These are phyloP conservation scores for Bursaphelenchus okinawaensis DNA, from an alignment of 2,888 invertebrate genomes.

Conservation along the genomic window DNA sequence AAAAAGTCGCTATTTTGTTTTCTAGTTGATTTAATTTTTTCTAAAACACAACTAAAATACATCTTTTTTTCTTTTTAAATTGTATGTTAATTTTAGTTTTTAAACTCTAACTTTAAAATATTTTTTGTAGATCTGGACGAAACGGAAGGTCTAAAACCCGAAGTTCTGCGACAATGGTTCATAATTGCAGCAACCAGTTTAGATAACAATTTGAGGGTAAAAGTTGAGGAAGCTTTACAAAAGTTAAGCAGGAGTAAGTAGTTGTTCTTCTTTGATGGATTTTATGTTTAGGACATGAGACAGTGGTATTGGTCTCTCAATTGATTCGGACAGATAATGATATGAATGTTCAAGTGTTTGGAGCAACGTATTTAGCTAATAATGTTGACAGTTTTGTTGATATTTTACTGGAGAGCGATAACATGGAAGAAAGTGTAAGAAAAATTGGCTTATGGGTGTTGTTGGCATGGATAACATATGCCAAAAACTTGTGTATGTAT, in stretches of 20 bases:
- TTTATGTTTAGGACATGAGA: conserved; percentile 1
- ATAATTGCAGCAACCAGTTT: not conserved
- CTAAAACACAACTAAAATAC: too few species aligned
- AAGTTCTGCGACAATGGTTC: conserved; percentile 1
- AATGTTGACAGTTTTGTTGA: not conserved
- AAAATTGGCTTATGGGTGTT: not conserved
- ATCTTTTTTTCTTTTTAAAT: not conserved
- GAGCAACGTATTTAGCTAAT: conserved; percentile 1
- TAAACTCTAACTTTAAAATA: not conserved
- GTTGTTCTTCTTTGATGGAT: not conserved
- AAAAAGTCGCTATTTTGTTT: too few species aligned
- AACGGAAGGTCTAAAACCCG: not conserved
- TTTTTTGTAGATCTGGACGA: conserved; percentile 4
- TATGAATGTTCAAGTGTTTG: not conserved
- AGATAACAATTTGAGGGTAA: not conserved
- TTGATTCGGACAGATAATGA: not conserved
- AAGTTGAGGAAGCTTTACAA: not conserved
- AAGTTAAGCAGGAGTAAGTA: not conserved
- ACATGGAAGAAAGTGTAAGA: not conserved
- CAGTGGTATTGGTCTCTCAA: not conserved
- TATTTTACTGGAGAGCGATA: not conserved
- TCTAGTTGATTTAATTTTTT: too few species aligned
- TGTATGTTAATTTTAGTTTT: conserved; percentile 1
- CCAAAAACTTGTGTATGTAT: not conserved
- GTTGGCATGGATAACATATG: too few species aligned